Percentiles rank a stretch among this genome's conserved stretches.
Conservation (phyloP, 1,140 invertebrate species). For the Cylas formicarius region DNA sequence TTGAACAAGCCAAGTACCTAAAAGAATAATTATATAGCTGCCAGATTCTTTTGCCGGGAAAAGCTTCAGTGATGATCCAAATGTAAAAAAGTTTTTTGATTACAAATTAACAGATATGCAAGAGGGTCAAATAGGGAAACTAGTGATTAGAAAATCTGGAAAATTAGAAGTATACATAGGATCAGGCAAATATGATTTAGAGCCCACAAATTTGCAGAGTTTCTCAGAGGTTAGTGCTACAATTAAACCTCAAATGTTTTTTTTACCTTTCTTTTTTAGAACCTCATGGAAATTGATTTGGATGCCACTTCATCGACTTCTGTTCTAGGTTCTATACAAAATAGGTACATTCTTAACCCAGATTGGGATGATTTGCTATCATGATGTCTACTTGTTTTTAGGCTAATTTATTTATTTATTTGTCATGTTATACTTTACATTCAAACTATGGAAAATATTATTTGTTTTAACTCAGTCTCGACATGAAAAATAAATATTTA, state of each 20-base stretch:
- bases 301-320: background rate
- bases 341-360: slow-evolving; percentile 15
- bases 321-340: slow-evolving; percentile 16
- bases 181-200: slow-evolving; percentile 24
- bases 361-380: slow-evolving; percentile 12
- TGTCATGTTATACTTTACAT: too few relatives aligned
- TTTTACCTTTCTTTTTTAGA: slow-evolving; percentile 13
- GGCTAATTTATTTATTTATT: too few relatives aligned
- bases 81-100: slow-evolving; percentile 26
- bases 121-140: slow-evolving; percentile 33
- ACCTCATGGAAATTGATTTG: slow-evolving; percentile 12
- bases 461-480: too few relatives aligned
- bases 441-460: too few relatives aligned
- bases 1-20: background rate
- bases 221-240: slow-evolving; percentile 17
- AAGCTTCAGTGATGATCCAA: slow-evolving; percentile 31
- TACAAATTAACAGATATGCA: slow-evolving; percentile 26
- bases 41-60: slow-evolving; percentile 32
- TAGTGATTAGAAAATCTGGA: slow-evolving; percentile 28
- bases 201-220: slow-evolving; percentile 11
- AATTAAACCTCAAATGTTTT: slow-evolving; percentile 2
- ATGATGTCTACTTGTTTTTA: too few relatives aligned
- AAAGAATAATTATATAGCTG: slow-evolving; percentile 16
- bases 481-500: too few relatives aligned
- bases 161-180: slow-evolving; percentile 30